Conservation (phyloP, 2,113 vertebrate genomes). For the Mustela lutreola region DNA sequence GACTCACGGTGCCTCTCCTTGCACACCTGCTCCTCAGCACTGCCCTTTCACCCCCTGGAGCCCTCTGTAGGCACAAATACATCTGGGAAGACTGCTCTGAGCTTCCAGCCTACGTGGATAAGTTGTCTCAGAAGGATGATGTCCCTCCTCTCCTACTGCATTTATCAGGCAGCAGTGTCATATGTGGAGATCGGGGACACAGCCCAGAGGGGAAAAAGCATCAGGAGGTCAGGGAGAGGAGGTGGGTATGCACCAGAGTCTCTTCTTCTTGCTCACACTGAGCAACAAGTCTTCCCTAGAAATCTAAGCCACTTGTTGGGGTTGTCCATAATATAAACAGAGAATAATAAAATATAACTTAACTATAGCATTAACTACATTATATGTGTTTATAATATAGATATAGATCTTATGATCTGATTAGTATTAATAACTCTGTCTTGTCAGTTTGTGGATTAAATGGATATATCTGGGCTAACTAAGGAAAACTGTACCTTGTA, state of each 20-base stretch:
- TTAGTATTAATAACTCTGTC: neutral
- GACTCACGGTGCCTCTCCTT: neutral
- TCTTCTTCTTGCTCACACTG: neutral
- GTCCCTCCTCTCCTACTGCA: too few relatives aligned
- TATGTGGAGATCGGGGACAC: neutral
- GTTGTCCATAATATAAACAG: neutral
- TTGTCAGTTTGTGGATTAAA: neutral
- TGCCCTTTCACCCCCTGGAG: neutral
- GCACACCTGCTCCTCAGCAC: neutral
- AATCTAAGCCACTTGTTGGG: neutral
- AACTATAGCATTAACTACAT: neutral
- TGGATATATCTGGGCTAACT: neutral
- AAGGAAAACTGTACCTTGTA: neutral
- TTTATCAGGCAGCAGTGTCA: neutral
- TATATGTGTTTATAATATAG: too few relatives aligned
- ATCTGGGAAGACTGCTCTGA: neutral
- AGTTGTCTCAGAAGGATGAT: rapidly evolving
- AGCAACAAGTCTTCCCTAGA: neutral
- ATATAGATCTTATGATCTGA: neutral
- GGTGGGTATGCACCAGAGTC: rapidly evolving
- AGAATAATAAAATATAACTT: neutral
- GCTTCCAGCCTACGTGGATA: rapidly evolving
- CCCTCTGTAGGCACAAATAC: neutral
- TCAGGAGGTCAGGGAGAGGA: rapidly evolving
- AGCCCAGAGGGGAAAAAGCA: rapidly evolving